Base-by-base conservation (phyloP, 2,888 invertebrate genomes). In the Craniophora ligustri region DNA sequence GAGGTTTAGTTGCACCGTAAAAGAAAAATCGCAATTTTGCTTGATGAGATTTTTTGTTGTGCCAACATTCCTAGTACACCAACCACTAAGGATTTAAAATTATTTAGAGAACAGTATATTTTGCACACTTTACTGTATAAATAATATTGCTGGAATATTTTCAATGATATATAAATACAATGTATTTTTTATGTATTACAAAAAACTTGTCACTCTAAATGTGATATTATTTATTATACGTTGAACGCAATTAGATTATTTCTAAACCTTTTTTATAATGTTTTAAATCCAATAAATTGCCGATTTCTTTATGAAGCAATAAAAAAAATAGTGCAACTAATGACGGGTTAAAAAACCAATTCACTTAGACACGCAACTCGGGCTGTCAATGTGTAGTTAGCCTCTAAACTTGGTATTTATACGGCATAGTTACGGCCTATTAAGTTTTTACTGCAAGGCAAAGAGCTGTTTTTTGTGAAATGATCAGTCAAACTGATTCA, bases 11-110 rank as follows among this genome's bases (percentile, higher is more conserved):
- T 73, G 67, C 48, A 36, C 56, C 45, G 47, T 60, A 49, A 68
- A 60, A 56, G 59, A 69, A 68, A 64, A 76, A 72, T 72, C 54
- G 64, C 71, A 75, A 78, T 82, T 73, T 79, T 58, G 49, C 60
- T 64, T 73, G 64, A 75, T 71, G 66, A 72, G 67, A 72, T 68
- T 64, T 76, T 75, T 67, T 65, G 62, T 55, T 51, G 53, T 60
- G 51, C 50, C 41, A 63, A 61, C 63, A 66, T 76, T 79, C 67
- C 69, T 75, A 67, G 60, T 62, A 69, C 60, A 65, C 67, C 47
- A 74, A 78, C 67, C 47, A 74, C 77, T 72, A 60, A 53, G 53
- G 53, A 67, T 61, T 64, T 67, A 66, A 47, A 60, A 57, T 60
- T 71, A 68, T 58, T 48, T 67, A 54, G 50, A 65, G 50, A 56